A percentile compares a stretch with the other conserved stretches of the same genome.
Conservation (phyloP, 1,140 invertebrate species). For the Philopotamus ludificatus region DNA sequence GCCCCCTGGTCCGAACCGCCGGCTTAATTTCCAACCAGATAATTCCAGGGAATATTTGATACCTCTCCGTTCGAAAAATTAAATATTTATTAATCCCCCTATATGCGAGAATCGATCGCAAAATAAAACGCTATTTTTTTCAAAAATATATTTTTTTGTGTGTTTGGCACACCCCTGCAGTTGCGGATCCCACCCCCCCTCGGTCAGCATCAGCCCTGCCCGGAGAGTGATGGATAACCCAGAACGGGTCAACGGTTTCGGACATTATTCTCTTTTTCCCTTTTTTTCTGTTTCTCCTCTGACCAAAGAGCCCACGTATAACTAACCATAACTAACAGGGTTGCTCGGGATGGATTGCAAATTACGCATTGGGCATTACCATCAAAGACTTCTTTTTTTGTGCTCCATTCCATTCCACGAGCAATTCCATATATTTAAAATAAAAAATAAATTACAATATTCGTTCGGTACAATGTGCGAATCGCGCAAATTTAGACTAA, state of each 20-base stretch:
- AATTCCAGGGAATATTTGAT: neutral
- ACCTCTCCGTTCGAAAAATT: neutral
- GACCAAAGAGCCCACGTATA: conserved; percentile 35
- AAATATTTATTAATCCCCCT: neutral
- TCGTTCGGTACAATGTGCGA: neutral
- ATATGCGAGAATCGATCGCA: neutral
- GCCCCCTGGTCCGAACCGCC: conserved; percentile 16
- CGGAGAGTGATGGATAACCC: conserved; percentile 43
- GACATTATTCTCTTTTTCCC: conserved; percentile 42
- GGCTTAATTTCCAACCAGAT: conserved; percentile 22
- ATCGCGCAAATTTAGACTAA: conserved; percentile 8
- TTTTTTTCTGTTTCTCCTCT: conserved; percentile 37
- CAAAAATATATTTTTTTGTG: neutral
- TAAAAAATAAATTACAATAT: neutral
- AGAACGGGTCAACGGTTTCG: conserved; percentile 43
- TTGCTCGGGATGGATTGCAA: conserved; percentile 35
- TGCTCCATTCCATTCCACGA: neutral
- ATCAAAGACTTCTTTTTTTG: conserved; percentile 35
- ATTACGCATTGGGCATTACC: conserved; percentile 37
- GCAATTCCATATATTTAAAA: neutral
- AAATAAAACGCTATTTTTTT: too few species aligned
- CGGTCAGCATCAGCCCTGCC: conserved; percentile 27
- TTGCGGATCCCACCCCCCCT: conserved; percentile 3
- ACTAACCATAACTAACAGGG: conserved; percentile 42
- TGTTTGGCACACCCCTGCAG: conserved; percentile 7